Conservation (phyloP, 2,797 vertebrate genomes). For the Acropternis orthonyx region DNA sequence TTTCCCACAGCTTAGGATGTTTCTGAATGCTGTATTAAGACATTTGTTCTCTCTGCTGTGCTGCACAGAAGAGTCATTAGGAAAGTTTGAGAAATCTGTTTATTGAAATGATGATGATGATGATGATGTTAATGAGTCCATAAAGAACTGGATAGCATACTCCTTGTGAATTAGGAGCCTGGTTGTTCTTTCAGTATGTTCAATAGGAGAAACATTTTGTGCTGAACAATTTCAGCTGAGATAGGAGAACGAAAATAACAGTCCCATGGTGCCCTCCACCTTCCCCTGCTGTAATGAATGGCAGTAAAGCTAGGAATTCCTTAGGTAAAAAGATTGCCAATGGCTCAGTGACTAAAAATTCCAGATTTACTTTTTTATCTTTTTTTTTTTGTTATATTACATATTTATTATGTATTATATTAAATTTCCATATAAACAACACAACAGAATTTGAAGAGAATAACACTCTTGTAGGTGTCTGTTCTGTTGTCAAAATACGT, state of each 20-base stretch:
- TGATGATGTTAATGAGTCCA: not conserved
- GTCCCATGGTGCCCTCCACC: not conserved
- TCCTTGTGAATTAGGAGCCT: not conserved
- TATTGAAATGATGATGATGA: not conserved
- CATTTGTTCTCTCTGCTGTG: not conserved
- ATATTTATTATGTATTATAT: not conserved
- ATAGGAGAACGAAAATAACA: not conserved
- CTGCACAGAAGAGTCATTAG: not conserved
- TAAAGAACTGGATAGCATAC: not conserved
- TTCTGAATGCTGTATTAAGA: not conserved
- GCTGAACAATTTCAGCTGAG: not conserved
- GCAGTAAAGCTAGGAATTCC: not conserved
- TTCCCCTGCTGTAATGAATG: not conserved
- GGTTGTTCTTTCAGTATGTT: not conserved
- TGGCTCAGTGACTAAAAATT: not conserved
- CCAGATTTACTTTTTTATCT: not conserved
- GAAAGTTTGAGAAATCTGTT: not conserved
- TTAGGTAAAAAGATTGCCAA: not conserved
- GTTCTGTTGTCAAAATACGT: constrained; percentile 52
- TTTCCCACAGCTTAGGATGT: not conserved
- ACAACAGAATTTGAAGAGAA: constrained; percentile 24
- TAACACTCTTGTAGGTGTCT: constrained; percentile 4
- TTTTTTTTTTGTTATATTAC: not conserved
- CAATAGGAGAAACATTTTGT: not conserved
- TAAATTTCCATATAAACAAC: not conserved